A percentile compares a stretch with the other conserved stretches of the same genome.
phyloP scores from a whole-genome alignment of 2,888 invertebrate species.

The Macropis europaea region DNA sequence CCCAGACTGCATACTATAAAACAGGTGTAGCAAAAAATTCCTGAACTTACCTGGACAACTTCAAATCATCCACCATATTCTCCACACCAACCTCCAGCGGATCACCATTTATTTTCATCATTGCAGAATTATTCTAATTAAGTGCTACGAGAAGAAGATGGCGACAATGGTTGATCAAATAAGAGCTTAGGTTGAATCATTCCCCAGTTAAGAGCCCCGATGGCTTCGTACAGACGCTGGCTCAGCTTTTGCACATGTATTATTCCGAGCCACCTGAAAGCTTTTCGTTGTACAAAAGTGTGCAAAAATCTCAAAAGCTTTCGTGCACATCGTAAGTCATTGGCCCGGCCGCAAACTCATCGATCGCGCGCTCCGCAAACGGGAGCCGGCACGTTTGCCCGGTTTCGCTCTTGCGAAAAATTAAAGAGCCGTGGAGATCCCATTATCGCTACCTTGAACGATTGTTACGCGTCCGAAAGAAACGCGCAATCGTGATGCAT shows the following conservation, averaged over 20 bases:
- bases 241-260: constrained; percentile 69
- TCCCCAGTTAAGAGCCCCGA: constrained; percentile 42
- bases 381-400: constrained; percentile 26
- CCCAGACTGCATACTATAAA: no score
- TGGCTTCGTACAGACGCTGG: constrained; percentile 34
- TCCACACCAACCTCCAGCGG: no score
- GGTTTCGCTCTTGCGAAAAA: constrained; percentile 28
- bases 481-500: not conserved
- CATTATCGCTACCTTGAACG: constrained; percentile 5
- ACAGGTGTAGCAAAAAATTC: no score
- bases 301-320: constrained; percentile 64
- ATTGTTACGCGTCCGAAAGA: not conserved
- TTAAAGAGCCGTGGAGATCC: constrained; percentile 21
- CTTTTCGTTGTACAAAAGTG: constrained; percentile 75
- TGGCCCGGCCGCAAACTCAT: constrained; percentile 50
- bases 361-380: constrained; percentile 45
- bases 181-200: constrained; percentile 37
- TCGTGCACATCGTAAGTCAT: constrained; percentile 69
- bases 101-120: no score
- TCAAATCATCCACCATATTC: no score
- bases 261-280: constrained; percentile 74
- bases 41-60: no score
- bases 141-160: no score
- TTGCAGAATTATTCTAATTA: no score
- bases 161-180: constrained; percentile 34